Base-by-base conservation (phyloP, 1,140 invertebrate species). In the Leptinotarsa defecta region DNA sequence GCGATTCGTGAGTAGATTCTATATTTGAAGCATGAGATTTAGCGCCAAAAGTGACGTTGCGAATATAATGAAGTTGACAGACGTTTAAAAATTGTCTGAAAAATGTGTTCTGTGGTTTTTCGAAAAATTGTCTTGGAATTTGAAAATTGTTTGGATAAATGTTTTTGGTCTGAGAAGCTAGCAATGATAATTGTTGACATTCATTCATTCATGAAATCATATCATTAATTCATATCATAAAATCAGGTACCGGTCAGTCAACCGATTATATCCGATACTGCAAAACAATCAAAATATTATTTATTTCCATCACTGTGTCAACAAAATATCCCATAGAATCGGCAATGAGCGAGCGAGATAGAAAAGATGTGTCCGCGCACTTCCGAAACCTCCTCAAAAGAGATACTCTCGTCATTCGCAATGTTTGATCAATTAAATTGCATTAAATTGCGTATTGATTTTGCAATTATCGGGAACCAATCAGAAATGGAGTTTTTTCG, bases 391-490 rank as follows among this genome's bases (percentile, higher is more conserved):
- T 65, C 20, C 62, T 22, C 24, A 15, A 34, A 20, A 20, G 20
- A 70, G 20, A 70, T 48, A 22, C 19, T 20, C 74, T 78, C 76
- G 76, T 48, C 34, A 65, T 52, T 70, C 68, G 77, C 74, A 80
- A 78, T 82, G 81, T 78, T 80, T 78, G 79, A 82, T 84, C 83
- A 81, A 81, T 85, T 84, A 85, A 84, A 83, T 80, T 84, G 83
- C 81, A 83, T 83, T 82, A 83, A 79, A 80, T 71, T 73, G 77
- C 77, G 84, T 85, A 85, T 85, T 85, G 84, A 85, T 85, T 85
- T 85, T 85, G 83, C 82, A 85, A 85, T 85, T 85, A 85, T 85
- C 81, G 84, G 78, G 78, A 85, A 85, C 84, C 84, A 85, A 85
- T 85, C 83, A 84, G 79, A 83, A 80, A 79, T 84, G 81, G 83